Base-by-base conservation (phyloP, 2,888 invertebrate genomes). In the Tenthredo livida region DNA sequence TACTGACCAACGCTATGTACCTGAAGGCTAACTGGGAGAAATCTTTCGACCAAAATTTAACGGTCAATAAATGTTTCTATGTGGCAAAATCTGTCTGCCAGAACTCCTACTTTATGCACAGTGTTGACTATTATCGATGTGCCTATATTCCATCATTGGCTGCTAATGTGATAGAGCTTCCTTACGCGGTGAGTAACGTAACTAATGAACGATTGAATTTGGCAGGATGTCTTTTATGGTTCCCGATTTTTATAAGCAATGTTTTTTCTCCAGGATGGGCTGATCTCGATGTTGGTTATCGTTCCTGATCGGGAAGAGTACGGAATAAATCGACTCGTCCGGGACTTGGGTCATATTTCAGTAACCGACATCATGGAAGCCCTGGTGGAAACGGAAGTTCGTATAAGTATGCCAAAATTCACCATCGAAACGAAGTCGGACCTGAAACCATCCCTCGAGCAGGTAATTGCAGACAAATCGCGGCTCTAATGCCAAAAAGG, bases 21-120 rank as follows among this genome's bases (percentile, higher is more conserved):
- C 97, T 97, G 94, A 96, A 96, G 87, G 97, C 97, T n/a, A 95
- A 95, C 15, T 97, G 97, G 97, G 94, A 95, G 86, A 94, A 95
- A 40, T 94, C 96, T 0, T 97, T 97, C 91, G 95, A 96, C 86
- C 91, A 92, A 15, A 91, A 90, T 3, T 89, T 90, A 25, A 96
- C 96, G 0, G 90, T 89, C 83, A 90, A 94, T 1, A 95, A 95
- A 58, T 95, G 96, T 86, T 97, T 97, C 93, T 95, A 95, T 90
- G 94, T 95, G 85, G 95, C 95, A 15, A 94, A 94, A 70, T 94
- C 94, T 0, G 95, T 95, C 88, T 96, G 96, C 90, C 94, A 94
- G 85, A 94, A 95, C 87, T 94, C 95, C 0, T 93, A 94, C 0
- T 96, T 97, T 95, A 97, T 97, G 97, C 95, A 95, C 90, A 94